Conservation (phyloP, 2,113 vertebrate species). For the Siniperca chuatsi region DNA sequence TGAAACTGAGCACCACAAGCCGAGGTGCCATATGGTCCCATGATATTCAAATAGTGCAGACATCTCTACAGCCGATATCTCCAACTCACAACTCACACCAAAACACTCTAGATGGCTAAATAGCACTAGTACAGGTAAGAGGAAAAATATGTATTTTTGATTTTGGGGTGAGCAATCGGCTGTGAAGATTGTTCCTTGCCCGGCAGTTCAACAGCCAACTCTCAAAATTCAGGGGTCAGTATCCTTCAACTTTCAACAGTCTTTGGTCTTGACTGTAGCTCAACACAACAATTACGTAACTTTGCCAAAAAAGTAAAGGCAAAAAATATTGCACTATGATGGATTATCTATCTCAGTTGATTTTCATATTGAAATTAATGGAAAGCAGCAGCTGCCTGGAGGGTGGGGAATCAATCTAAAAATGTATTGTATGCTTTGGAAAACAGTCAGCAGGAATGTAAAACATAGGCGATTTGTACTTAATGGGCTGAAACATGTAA, state of each 20-base stretch:
- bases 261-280: not conserved
- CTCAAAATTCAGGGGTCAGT: not conserved
- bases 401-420: constrained; percentile 56
- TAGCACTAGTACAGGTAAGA: no score
- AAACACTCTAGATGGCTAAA: no score
- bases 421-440: constrained; percentile 54
- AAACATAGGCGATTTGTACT: constrained; percentile 62
- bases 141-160: no score
- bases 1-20: no score
- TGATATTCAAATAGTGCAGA: no score
- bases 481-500: constrained; percentile 66
- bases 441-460: constrained; percentile 58
- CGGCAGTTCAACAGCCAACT: not conserved
- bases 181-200: not conserved
- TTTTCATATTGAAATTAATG: constrained; percentile 49
- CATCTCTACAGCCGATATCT: no score
- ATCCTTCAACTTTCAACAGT: not conserved
- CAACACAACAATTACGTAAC: not conserved
- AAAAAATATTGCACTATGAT: constrained; percentile 30
- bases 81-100: no score
- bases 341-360: constrained; percentile 43
- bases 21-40: no score
- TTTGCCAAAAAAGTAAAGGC: constrained; percentile 40
- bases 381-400: constrained; percentile 36
- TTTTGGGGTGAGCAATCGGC: no score